Evolutionary conservation across 1,140 invertebrate genomes (phyloP), one percentile per base, ranked within the genome.

Genomic region (Psix sp.): DNA sequence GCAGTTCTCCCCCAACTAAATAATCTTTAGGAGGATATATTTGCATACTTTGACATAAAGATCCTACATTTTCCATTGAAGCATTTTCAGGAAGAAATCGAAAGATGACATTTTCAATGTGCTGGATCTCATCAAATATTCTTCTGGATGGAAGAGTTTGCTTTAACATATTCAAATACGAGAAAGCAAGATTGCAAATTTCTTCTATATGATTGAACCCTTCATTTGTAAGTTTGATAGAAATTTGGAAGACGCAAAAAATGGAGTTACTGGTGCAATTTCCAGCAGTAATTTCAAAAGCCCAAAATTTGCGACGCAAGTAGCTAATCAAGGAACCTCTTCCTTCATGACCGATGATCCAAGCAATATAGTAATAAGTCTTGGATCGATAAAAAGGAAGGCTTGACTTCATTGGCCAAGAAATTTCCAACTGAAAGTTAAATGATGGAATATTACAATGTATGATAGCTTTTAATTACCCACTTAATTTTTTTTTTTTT

Each of bases 301-400:
- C 94, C 94, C 95, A 97, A 17, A 95, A 91, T 86, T 92, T 93
- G 45, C 91, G 90, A 52, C 93, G 91, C 20, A 98, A 87, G 79
- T 94, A 94, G 20, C 93, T 93, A 1, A 96, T 90, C 9, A 98
- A 84, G 77, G 94, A 96, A 24, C 95, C 95, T 76, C 92, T 90
- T 2, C 96, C 95, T 86, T 97, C 95, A 82, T 98, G 93, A 0
- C 95, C 96, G 4, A 98, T 86, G 1, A 98, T 82, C 86, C 93
- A 95, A 0, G 93, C 91, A 0, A 97, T 80, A 76, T 96, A 96
- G 45, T 93, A 88, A 68, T 93, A 89, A 0, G 94, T 93, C 85
- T 95, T 95, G 20, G 88, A 89, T 81, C 91, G 91, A 80, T 96
- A 96, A 11, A 91, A 87, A 36, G 91, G 81, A 57, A 89, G 80